Percentiles rank a stretch among this genome's conserved stretches.
Evolutionary conservation across 2,797 vertebrate species (phyloP).

Genomic region (Acanthiza pusilla): DNA sequence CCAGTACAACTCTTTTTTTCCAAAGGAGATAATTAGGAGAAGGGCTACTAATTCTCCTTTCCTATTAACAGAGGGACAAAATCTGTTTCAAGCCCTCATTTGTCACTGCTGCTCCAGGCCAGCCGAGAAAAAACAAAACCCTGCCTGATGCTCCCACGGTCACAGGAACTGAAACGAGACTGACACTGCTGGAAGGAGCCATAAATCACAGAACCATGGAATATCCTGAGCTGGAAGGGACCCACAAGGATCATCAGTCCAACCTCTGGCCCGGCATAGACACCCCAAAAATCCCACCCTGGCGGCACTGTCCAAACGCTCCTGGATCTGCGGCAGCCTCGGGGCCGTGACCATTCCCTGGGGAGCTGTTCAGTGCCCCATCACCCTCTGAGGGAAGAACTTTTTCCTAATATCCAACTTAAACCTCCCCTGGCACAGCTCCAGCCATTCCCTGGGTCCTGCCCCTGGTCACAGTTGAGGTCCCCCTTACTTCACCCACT

Average conservation of each 20-base stretch:
- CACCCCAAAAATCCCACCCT: not conserved
- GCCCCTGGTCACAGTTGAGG: not conserved
- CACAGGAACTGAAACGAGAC: not conserved
- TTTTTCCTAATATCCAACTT: accelerated
- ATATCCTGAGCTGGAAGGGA: not conserved
- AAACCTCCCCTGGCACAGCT: not conserved
- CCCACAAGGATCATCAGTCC: not conserved
- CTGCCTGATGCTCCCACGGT: not conserved
- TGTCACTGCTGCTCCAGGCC: not conserved
- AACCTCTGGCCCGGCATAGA: not conserved
- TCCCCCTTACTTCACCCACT: not conserved
- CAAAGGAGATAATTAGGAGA: not conserved
- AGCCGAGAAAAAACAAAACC: not conserved
- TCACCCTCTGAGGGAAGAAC: accelerated
- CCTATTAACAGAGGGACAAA: not conserved
- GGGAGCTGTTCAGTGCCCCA: accelerated
- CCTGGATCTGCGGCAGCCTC: not conserved
- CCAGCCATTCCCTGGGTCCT: not conserved
- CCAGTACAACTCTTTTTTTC: not conserved
- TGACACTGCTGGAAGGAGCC: not conserved
- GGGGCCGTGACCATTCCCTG: accelerated
- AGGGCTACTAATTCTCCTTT: not conserved
- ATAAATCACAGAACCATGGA: not conserved
- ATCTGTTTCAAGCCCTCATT: not conserved
- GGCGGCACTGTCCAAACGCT: accelerated